phyloP scores from a whole-genome alignment of 2,113 vertebrate genomes.

The Callospermophilus lateralis region DNA sequence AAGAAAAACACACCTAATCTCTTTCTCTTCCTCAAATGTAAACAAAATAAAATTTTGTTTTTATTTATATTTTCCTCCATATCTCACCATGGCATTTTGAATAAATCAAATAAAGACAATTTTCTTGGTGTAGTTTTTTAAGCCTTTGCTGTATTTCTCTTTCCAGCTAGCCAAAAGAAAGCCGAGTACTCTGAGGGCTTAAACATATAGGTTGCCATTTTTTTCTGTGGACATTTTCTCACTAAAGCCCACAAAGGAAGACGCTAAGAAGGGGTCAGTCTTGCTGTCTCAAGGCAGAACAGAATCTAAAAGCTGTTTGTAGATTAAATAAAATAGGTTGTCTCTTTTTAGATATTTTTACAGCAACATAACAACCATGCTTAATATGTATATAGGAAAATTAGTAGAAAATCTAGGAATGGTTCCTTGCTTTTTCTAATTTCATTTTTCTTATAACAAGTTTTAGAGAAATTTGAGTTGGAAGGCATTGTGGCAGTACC shows the following conservation, averaged over 20 bases:
- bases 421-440: neutral
- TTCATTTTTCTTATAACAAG: neutral
- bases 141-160: neutral
- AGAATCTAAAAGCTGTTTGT: neutral
- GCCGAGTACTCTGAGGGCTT: neutral
- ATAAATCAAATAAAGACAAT: neutral
- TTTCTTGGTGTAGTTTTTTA: neutral
- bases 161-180: neutral
- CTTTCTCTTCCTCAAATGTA: neutral
- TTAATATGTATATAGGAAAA: neutral
- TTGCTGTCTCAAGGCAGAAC: neutral
- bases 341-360: neutral
- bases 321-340: neutral
- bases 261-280: neutral
- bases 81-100: neutral
- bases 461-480: neutral
- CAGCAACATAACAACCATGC: neutral
- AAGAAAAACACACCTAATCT: neutral
- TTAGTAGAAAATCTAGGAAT: neutral
- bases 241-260: neutral
- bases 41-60: neutral
- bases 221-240: neutral
- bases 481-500: neutral
- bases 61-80: constrained; percentile 27
- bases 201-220: neutral